A percentile compares a stretch with the other conserved stretches of the same genome.
phyloP scores from a whole-genome alignment of 2,797 vertebrate genomes.

The Alca torda region DNA sequence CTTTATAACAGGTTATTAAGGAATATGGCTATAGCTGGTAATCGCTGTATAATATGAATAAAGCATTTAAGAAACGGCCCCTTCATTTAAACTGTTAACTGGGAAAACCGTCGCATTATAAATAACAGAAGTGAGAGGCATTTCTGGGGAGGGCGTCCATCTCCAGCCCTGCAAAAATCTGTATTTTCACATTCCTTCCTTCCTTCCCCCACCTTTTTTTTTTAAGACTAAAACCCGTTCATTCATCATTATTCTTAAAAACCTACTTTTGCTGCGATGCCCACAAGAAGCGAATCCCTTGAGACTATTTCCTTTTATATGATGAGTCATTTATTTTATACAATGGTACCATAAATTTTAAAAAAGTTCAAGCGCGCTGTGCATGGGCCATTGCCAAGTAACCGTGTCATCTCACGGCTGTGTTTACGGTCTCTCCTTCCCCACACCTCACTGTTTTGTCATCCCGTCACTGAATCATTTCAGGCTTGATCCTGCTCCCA shows the following conservation, averaged over 20 bases:
- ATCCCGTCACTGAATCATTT: not conserved
- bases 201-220: not conserved
- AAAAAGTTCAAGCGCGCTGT: slow-evolving; percentile 6
- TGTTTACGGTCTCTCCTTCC: slow-evolving; percentile 19
- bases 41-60: slow-evolving; percentile 76
- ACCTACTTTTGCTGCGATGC: not conserved
- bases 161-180: not conserved
- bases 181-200: not conserved
- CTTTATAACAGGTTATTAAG: slow-evolving; percentile 80
- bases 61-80: slow-evolving; percentile 75
- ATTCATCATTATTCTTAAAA: not conserved
- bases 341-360: not conserved
- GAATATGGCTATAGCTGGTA: slow-evolving; percentile 75
- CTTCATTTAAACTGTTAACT: slow-evolving; percentile 74
- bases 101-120: slow-evolving; percentile 61
- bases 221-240: not conserved
- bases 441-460: slow-evolving; percentile 28
- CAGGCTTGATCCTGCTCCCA: not conserved
- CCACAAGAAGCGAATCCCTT: not conserved
- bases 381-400: slow-evolving; percentile 26
- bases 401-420: not conserved
- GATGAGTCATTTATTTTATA: slow-evolving; percentile 24
- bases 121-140: slow-evolving; percentile 51
- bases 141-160: not conserved
- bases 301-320: not conserved